Evolutionary conservation across 1,140 invertebrate species (phyloP).

Genomic region (Cephus cinctus): DNA sequence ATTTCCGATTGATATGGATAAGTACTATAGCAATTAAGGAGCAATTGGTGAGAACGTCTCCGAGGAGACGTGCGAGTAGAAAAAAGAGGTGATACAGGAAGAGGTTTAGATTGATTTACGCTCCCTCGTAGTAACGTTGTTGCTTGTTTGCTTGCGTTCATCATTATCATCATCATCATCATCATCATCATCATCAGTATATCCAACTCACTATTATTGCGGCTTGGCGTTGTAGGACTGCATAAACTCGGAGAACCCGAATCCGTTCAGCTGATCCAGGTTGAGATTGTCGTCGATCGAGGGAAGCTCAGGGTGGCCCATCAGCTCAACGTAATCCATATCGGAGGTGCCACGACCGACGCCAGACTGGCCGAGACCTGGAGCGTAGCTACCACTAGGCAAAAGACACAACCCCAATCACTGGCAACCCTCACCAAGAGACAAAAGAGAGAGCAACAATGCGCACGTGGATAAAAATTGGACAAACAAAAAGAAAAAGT

Average conservation of each 20-base stretch:
- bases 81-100: no score
- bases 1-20: no score
- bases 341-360: constrained; percentile 43
- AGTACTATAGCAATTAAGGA: no score
- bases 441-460: background rate
- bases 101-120: no score
- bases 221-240: constrained; percentile 44
- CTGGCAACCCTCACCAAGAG: constrained; percentile 41
- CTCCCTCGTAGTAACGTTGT: no score
- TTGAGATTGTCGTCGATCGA: constrained; percentile 52
- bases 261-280: constrained; percentile 45
- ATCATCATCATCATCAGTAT: no score
- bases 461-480: constrained; percentile 12
- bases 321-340: constrained; percentile 52
- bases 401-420: constrained; percentile 58
- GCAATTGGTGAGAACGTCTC: no score
- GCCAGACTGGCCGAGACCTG: constrained; percentile 49
- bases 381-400: constrained; percentile 53
- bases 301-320: constrained; percentile 41
- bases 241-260: constrained; percentile 49
- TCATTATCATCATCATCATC: no score
- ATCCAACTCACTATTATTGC: no score
- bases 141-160: no score
- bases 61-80: no score
- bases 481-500: constrained; percentile 3